Evolutionary conservation across 2,888 invertebrate species (phyloP).

Genomic region (Synergus japonicus): DNA sequence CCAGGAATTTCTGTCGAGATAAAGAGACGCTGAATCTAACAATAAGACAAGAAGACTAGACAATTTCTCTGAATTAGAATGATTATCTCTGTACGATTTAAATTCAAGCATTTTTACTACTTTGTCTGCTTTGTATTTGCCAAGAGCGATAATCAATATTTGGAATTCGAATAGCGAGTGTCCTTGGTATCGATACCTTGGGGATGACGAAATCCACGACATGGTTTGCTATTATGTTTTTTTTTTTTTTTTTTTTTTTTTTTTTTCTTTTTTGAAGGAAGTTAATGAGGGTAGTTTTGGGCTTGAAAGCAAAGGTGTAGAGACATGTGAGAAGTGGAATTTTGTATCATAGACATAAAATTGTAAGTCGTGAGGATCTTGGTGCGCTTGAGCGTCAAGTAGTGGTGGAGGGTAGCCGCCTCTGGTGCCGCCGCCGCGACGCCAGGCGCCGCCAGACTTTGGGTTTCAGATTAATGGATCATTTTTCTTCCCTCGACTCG

Average conservation of each 20-base stretch:
- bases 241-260: not conserved
- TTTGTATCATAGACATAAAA: not conserved
- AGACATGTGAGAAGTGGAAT: constrained; percentile 18
- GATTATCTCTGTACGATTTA: not conserved
- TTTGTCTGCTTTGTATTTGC: not conserved
- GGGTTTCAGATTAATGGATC: constrained; percentile 90
- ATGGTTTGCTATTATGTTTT: not conserved
- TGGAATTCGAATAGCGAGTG: not conserved
- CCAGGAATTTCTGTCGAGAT: not conserved
- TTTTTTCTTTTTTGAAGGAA: not conserved
- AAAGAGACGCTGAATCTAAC: not conserved
- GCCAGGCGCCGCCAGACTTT: constrained; percentile 89
- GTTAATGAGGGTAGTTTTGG: not conserved
- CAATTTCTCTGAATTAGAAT: not conserved
- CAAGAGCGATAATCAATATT: constrained; percentile 2
- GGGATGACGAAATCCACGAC: not conserved
- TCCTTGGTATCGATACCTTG: not conserved
- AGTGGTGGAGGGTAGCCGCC: constrained; percentile 60
- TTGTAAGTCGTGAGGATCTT: constrained; percentile 45
- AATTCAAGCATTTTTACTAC: not conserved
- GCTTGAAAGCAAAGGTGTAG: constrained; percentile 4
- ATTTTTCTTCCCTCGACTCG: constrained; percentile 83
- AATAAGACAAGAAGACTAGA: too few relatives aligned
- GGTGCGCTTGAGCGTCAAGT: constrained; percentile 66
- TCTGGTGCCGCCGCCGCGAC: constrained; percentile 73